These are phyloP conservation scores for Mesoclemmys tuberculata DNA, from an alignment of 2,113 vertebrate species.

Conservation along the genomic window DNA sequence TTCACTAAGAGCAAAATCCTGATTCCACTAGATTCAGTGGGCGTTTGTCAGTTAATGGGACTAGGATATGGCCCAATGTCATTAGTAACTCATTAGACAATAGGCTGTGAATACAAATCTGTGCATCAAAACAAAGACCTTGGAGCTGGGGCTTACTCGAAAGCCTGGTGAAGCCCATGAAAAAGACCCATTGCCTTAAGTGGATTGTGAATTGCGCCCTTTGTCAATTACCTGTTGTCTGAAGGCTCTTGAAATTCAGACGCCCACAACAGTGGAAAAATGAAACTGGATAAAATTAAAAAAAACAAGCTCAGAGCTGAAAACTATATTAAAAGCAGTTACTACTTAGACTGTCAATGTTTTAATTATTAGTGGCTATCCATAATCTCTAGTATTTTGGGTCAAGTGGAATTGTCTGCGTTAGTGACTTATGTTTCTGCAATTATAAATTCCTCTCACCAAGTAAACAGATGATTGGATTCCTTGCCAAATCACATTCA, in stretches of 20 bases:
- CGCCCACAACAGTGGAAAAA: neutral
- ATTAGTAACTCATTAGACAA: neutral
- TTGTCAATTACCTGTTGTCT: neutral
- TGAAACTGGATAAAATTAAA: neutral
- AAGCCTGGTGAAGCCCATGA: neutral
- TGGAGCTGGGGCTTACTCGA: neutral
- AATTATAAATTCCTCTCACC: slow-evolving; percentile 26
- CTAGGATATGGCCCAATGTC: neutral
- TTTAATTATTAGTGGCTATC: neutral
- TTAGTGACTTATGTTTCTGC: slow-evolving; percentile 25
- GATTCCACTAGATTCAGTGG: neutral
- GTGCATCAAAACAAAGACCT: neutral
- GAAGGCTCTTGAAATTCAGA: neutral
- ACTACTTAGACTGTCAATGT: slow-evolving; percentile 2
- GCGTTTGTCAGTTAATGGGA: neutral
- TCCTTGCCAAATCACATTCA: slow-evolving; percentile 56
- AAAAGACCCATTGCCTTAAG: accelerated
- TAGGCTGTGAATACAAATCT: neutral
- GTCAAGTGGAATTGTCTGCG: slow-evolving; percentile 13
- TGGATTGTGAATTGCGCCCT: neutral
- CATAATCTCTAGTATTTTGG: slow-evolving; percentile 32
- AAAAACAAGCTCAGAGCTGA: neutral
- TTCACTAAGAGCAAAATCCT: accelerated
- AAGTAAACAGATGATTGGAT: slow-evolving; percentile 29
- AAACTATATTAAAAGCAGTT: slow-evolving; percentile 22